These are phyloP conservation scores for Aleiodes testaceus DNA, from an alignment of 2,888 invertebrate species.

Conservation along the genomic window DNA sequence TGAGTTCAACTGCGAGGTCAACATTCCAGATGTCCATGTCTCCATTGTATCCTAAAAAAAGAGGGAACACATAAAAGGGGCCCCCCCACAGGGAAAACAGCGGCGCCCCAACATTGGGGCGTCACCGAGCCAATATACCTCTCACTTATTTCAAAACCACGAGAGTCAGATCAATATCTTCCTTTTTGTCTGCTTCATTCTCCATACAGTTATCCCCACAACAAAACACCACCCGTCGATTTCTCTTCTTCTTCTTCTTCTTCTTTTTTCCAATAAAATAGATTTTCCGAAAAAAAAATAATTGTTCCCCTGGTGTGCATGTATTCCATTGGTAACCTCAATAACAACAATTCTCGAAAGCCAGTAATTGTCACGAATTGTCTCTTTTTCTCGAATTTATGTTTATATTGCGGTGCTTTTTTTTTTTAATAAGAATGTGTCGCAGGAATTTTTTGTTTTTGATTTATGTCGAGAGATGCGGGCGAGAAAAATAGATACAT, in stretches of 20 bases:
- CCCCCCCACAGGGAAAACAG: no score
- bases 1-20: constrained; percentile 18
- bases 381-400: constrained; percentile 6
- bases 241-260: background rate
- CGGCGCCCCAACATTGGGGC: no score
- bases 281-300: constrained; percentile 14
- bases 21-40: constrained; percentile 19
- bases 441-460: constrained; percentile 12
- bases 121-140: no score
- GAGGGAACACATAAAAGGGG: no score
- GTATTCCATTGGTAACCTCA: background rate
- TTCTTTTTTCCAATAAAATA: background rate
- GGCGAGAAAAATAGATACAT: constrained; percentile 24
- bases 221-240: constrained; percentile 7
- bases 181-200: constrained; percentile 17
- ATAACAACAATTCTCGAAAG: background rate
- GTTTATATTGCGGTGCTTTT: constrained; percentile 17
- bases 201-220: background rate
- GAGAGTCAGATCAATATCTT: constrained; percentile 24
- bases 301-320: constrained; percentile 22
- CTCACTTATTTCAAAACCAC: background rate
- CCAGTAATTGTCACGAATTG: constrained; percentile 22
- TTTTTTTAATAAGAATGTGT: constrained; percentile 6
- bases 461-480: constrained; percentile 23
- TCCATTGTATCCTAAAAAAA: background rate